Base-by-base conservation (phyloP, 2,888 invertebrate genomes). In the Lissocephala sabroskyi region DNA sequence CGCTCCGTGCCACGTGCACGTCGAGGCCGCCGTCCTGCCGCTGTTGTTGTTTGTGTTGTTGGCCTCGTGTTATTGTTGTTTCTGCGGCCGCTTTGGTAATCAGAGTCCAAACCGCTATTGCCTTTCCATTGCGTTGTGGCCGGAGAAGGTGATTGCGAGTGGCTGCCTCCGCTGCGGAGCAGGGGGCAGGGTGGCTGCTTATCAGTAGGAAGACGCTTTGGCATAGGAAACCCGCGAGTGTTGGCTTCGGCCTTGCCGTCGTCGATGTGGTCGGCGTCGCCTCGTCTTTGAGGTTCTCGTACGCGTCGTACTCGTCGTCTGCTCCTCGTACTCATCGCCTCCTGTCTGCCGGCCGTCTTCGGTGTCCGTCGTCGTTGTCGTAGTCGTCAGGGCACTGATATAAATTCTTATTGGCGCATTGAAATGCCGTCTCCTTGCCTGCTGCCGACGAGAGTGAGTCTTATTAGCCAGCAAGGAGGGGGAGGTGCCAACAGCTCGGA, bases 401-500 rank as follows among this genome's bases (percentile, higher is more conserved):
- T 76, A 76, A 75, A 75, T 73, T 73, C 76, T 73, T 73, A 73
- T 73, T 73, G 71, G 71, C 71, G 71, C 76, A 75, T 73, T 75
- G 76, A 73, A 71, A 73, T 73, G 76, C 71, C 68, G 56, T 68
- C 56, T 58, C 56, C 40, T 23, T 44, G 40, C 58, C 58, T 61
- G 3, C 7, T 23, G 7, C 7, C 23, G 4, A 23, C 3, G 4
- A 23, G 23, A n/a, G n/a, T n/a, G n/a, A n/a, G n/a, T n/a, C n/a
- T n/a, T n/a, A n/a, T n/a, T n/a, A n/a, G n/a, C n/a, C n/a, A n/a
- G n/a, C n/a, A n/a, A n/a, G n/a, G n/a, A n/a, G n/a, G n/a, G n/a
- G n/a, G n/a, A n/a, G n/a, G n/a, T n/a, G n/a, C n/a, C n/a, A n/a
- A n/a, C n/a, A n/a, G n/a, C n/a, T n/a, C n/a, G n/a, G n/a, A n/a